Evolutionary conservation across 2,888 invertebrate species (phyloP), one percentile per base, ranked within the genome.

Genomic region (Chymomyza amoena): DNA sequence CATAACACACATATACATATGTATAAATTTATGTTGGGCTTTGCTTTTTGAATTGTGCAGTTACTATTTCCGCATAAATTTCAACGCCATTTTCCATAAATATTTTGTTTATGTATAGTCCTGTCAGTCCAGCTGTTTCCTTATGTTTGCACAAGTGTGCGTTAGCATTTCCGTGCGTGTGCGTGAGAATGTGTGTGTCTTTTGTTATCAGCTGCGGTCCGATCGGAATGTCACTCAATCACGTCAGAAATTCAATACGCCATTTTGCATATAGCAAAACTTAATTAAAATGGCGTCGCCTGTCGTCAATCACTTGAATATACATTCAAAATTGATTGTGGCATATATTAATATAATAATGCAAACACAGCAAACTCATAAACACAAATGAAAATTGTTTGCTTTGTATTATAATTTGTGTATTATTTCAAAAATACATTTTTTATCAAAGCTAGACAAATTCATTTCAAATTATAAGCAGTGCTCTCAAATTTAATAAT

Each of bases 201-300:
- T 0, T 57, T 25, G 20, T 45, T 45, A 13, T 45, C 39, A 45
- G 13, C 39, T 45, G 39, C 13, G 10, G 32, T 57, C 50, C 51
- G 64, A 20, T 36, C 57, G 51, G 16, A 18, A 16, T n/a, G 7
- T 62, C 70, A 64, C 66, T 70, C 79, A 69, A 60, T 72, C 73
- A 66, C 70, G 59, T 81, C 68, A 67, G 68, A 62, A 74, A 83
- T 88, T 84, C 79, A 71, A 69, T 65, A 61, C 69, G 72, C 75
- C 70, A 71, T 64, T 63, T 69, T 72, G 7, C 32, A 32, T 32
- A 84, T 80, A 82, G 70, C 75, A 64, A 68, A 88, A 80, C 80
- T 82, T 84, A 85, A 85, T 87, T 82, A 85, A 87, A 85, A 78
- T 83, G 80, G 80, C 80, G 50, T 60, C 76, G 71, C 83, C 73